Evolutionary conservation across 1,140 invertebrate genomes (phyloP).

Genomic region (Venturia canescens): DNA sequence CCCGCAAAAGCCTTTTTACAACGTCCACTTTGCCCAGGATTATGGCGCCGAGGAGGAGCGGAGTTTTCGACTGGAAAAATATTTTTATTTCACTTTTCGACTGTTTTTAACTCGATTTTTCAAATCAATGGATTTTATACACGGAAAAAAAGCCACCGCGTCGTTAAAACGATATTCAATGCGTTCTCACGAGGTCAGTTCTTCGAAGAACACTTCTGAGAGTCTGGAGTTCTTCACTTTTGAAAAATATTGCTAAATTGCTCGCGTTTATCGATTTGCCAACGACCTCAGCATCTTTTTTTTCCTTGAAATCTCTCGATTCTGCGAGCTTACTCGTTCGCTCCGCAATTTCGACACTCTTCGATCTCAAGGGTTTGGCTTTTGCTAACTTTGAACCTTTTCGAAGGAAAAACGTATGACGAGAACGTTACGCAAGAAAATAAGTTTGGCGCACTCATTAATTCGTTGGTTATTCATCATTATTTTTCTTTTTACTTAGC

Average conservation of each 20-base stretch:
- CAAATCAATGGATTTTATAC: too few species aligned
- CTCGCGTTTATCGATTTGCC: neutral
- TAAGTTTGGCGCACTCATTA: too few species aligned
- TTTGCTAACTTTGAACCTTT: too few species aligned
- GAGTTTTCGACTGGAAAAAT: conserved; percentile 52
- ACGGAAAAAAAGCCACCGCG: too few species aligned
- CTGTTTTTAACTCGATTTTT: neutral
- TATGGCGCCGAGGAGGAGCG: conserved; percentile 55
- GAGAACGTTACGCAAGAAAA: too few species aligned
- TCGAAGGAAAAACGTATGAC: too few species aligned
- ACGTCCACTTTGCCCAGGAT: conserved; percentile 58
- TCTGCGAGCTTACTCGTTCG: neutral
- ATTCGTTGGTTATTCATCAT: neutral
- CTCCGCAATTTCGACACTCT: conserved; percentile 16
- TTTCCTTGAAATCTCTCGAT: neutral
- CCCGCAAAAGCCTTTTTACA: conserved; percentile 57
- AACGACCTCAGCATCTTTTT: neutral
- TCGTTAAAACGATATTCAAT: neutral
- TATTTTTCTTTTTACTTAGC: neutral
- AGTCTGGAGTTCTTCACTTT: conserved; percentile 55
- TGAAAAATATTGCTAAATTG: conserved; percentile 46
- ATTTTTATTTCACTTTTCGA: neutral
- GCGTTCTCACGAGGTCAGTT: conserved; percentile 51
- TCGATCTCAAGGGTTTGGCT: neutral
- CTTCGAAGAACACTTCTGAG: conserved; percentile 45